Base-by-base conservation (phyloP, 2,113 vertebrate genomes). In the Tympanuchus pallidicinctus region DNA sequence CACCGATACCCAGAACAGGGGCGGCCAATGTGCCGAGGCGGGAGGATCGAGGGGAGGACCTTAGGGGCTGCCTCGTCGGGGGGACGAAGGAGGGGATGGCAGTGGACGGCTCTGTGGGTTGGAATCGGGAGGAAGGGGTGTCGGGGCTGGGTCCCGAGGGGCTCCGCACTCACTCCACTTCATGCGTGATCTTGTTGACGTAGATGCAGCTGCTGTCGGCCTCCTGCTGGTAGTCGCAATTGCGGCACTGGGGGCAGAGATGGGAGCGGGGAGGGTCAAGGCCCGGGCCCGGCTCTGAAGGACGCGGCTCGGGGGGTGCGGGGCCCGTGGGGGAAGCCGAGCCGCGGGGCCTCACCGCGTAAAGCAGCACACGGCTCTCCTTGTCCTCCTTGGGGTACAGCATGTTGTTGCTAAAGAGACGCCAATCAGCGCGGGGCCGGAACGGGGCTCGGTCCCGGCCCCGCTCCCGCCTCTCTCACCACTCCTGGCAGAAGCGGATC, bases 181-280 rank as follows among this genome's bases (percentile, higher is more conserved):
- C 99, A 34, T 99, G 99, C 6, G 99, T 99, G 97, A 99, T 99
- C 97, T 99, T 99, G 95, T 99, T 99, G 74, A 99, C 99, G 15
- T 99, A 99, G 91, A 99, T 99, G 92, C 99, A 99, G 96, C 99
- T 99, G 96, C 99, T 99, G 96, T 99, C 99, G 1, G 99, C 99
- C 82, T 99, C 99, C 93, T 99, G 99, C 83, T 99, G 99, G 96
- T 99, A 99, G 92, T 99, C 99, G 86, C 99, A 99, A 83, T 99
- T 99, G 32, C 99, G 98, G 97, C 99, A 99, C 99, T 97, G 42
- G 59, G 27, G n/a, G 43, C 25, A 6, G 27, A 17, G 42, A 6
- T 10, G 10, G 15, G 6, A 15, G 25, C 4, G 24, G 10, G 15
- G 6, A 13, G 25, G 38, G 3, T 54, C 13, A 57, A 13, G 5